Evolutionary conservation across 1,140 invertebrate genomes (phyloP).

Genomic region (Campoletis sonorensis): DNA sequence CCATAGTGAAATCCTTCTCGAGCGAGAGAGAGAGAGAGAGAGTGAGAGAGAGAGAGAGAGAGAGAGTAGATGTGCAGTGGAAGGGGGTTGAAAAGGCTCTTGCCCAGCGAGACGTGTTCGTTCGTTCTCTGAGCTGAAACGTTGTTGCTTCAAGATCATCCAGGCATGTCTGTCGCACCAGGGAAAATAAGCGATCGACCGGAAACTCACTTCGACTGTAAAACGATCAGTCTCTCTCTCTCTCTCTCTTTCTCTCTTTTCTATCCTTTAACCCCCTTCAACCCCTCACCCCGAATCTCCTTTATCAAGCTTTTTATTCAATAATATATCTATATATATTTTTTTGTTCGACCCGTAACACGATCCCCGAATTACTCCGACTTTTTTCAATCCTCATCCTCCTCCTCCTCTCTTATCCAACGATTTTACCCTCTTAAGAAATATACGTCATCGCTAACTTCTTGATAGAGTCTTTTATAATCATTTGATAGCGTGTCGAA

Average conservation of each 20-base stretch:
- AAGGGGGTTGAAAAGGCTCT: constrained; percentile 7
- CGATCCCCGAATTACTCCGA: not conserved
- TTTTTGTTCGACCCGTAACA: not conserved
- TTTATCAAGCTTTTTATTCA: constrained; percentile 4
- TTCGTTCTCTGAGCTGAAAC: constrained; percentile 31
- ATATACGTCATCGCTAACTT: too few relatives aligned
- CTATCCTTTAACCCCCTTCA: not conserved
- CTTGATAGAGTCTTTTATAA: too few relatives aligned
- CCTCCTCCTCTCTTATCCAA: not conserved
- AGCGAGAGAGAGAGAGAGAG: not conserved
- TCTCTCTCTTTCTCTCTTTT: not conserved
- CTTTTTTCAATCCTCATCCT: not conserved
- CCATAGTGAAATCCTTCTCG: not conserved
- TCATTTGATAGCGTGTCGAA: too few relatives aligned
- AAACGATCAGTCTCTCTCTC: constrained; percentile 36
- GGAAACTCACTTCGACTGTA: constrained; percentile 45
- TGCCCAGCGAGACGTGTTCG: constrained; percentile 25
- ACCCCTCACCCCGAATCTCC: not conserved
- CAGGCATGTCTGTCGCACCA: constrained; percentile 35
- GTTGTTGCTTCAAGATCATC: constrained; percentile 25
- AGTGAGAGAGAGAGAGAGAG: not conserved
- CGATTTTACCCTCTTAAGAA: too few relatives aligned
- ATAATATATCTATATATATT: constrained; percentile 31
- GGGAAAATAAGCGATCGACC: constrained; percentile 22
- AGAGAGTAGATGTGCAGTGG: not conserved